These are phyloP conservation scores for Noctua janthe DNA, from an alignment of 2,888 invertebrate genomes.

Conservation along the genomic window DNA sequence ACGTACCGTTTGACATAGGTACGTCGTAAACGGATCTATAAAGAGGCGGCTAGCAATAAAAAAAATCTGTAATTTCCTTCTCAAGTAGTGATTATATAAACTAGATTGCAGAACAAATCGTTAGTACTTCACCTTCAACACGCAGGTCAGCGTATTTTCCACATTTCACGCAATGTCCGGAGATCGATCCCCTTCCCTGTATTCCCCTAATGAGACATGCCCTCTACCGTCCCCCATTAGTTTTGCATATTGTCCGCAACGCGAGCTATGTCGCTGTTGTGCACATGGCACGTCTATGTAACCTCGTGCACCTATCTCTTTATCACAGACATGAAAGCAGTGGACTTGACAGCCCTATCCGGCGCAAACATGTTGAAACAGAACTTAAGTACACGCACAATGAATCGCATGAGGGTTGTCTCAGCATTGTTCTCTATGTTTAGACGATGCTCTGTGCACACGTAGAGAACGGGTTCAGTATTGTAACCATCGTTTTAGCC, in stretches of 20 bases:
- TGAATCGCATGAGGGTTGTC: slow-evolving; percentile 55
- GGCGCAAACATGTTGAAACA: slow-evolving; percentile 57
- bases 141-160: slow-evolving; percentile 8
- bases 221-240: slow-evolving; percentile 46
- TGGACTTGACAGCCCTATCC: slow-evolving; percentile 65
- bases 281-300: slow-evolving; percentile 75
- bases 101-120: slow-evolving; percentile 10
- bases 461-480: slow-evolving; percentile 19
- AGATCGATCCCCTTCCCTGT: slow-evolving; percentile 64
- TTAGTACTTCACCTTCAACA: slow-evolving; percentile 8
- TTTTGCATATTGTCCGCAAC: slow-evolving; percentile 51
- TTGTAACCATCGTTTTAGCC: slow-evolving; percentile 11
- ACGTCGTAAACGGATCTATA: slow-evolving; percentile 57
- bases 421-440: slow-evolving; percentile 50
- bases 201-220: slow-evolving; percentile 54
- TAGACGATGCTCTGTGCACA: slow-evolving; percentile 19
- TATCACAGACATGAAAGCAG: slow-evolving; percentile 69
- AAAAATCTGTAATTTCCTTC: slow-evolving; percentile 35
- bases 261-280: slow-evolving; percentile 61
- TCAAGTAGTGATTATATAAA: slow-evolving; percentile 23
- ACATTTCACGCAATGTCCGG: slow-evolving; percentile 21
- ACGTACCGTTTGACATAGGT: slow-evolving; percentile 53
- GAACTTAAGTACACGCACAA: slow-evolving; percentile 56
- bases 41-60: slow-evolving; percentile 46
- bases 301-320: slow-evolving; percentile 72